Conservation (phyloP, 2,888 invertebrate species). For the Teleiodes luculella region DNA sequence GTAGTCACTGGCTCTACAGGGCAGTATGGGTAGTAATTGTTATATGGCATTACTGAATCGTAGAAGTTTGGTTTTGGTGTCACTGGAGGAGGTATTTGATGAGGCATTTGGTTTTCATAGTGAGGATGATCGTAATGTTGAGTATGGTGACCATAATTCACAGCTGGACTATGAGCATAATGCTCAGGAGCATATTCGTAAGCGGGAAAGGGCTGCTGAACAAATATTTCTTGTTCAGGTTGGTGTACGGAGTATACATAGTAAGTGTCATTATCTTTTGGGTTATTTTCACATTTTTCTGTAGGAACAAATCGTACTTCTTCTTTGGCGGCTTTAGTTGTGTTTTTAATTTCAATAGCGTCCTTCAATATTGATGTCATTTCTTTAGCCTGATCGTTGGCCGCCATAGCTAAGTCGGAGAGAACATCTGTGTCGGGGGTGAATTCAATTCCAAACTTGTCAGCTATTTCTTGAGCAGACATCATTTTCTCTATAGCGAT, state of each 20-base stretch:
- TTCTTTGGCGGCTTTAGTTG: slow-evolving; percentile 29
- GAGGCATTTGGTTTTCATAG: slow-evolving; percentile 31
- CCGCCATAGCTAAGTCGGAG: slow-evolving; percentile 56
- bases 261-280: slow-evolving; percentile 33
- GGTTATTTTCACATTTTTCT: slow-evolving; percentile 21
- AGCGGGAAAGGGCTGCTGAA: slow-evolving; percentile 22
- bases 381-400: slow-evolving; percentile 60
- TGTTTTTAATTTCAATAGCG: slow-evolving; percentile 42
- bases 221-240: slow-evolving; percentile 30
- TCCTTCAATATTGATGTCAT: slow-evolving; percentile 53
- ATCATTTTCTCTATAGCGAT: slow-evolving; percentile 74
- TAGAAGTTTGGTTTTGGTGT: slow-evolving; percentile 54
- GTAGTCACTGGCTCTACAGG: slow-evolving; percentile 47
- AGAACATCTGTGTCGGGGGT: slow-evolving; percentile 63
- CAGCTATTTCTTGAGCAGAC: slow-evolving; percentile 70
- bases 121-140: slow-evolving; percentile 30
- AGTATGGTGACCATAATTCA: slow-evolving; percentile 30
- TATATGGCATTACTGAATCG: slow-evolving; percentile 48
- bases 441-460: slow-evolving; percentile 65
- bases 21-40: slow-evolving; percentile 42
- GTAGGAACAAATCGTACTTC: slow-evolving; percentile 32
- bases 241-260: slow-evolving; percentile 32
- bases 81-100: slow-evolving; percentile 42
- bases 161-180: slow-evolving; percentile 21
- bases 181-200: slow-evolving; percentile 31